Base-by-base conservation (phyloP, 2,888 invertebrate genomes). In the Pimpla rufipes region DNA sequence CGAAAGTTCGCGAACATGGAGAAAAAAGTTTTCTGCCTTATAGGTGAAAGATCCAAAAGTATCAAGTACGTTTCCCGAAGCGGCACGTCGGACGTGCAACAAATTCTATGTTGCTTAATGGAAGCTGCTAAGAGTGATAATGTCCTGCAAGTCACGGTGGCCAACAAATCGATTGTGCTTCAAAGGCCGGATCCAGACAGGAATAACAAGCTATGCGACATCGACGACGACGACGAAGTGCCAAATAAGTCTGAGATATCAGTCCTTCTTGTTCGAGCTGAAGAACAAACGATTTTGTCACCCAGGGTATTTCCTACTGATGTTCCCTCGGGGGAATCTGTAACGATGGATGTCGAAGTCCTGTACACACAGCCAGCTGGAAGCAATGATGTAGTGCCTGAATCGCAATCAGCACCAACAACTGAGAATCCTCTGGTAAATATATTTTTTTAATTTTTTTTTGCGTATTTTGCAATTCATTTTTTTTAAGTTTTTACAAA, bases 101-200 rank as follows among this genome's bases (percentile, higher is more conserved):
- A 40, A 40, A 59, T 57, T 71, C 57, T n/a, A 1, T 42, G 42
- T 21, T 29, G 21, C 42, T 71, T 71, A 23, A 59, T 13, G 23
- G 57, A 55, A 23, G 45, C 71, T n/a, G 23, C 21, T 21, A 57
- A 71, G n/a, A 71, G 23, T 1, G 57, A 71, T 13, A 29, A n/a
- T 6, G 59, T 59, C 7, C 57, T 57, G 6, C 23, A 45, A 1
- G n/a, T 29, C 8, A 71, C 55, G 57, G 21, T 59, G 45, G 42
- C 16, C 5, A 45, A 71, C 29, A 71, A 71, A 71, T 21, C 57
- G 23, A 71, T 57, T 8, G 57, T 71, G 7, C 55, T 71, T 16
- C 57, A 71, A 45, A 71, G 42, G 57, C 21, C 10, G 2, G 52
- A 52, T 52, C 16, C 37, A n/a, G n/a, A 57, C 16, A 6, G 37